Percentiles rank a stretch among this genome's conserved stretches.
Conservation (phyloP, 2,888 invertebrate species). For the Hemicrepidius hirtus region DNA sequence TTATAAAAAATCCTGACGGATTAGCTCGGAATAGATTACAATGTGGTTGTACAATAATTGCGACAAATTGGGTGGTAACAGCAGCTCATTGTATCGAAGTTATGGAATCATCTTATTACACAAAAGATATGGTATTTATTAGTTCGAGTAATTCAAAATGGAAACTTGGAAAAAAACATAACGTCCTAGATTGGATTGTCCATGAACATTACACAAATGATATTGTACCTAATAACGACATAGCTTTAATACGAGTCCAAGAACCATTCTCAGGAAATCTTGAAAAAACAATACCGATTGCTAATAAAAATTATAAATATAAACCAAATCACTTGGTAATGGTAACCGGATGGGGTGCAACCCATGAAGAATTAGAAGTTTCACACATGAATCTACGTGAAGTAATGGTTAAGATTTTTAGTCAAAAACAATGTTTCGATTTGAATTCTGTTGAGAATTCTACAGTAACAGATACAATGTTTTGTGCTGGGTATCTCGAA, state of each 20-base stretch:
- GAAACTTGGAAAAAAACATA: neutral
- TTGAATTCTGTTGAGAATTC: neutral
- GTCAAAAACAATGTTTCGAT: neutral
- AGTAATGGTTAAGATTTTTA: neutral
- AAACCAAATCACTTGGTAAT: neutral
- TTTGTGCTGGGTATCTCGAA: constrained; percentile 10
- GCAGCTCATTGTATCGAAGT: constrained; percentile 13
- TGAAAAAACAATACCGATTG: neutral
- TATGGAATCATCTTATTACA: neutral
- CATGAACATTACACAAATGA: neutral
- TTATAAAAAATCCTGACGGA: neutral
- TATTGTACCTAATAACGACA: neutral
- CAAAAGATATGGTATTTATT: neutral
- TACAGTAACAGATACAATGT: neutral
- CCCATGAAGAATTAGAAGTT: too few species aligned
- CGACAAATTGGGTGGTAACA: constrained; percentile 6
- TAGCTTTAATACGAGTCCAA: neutral
- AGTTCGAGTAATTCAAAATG: neutral
- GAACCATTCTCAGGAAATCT: neutral
- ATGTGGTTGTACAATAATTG: constrained; percentile 19
- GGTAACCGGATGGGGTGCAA: neutral
- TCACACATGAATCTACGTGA: neutral
- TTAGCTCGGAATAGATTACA: neutral
- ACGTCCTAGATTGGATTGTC: neutral
- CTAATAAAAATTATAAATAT: neutral